Conservation (phyloP, 2,797 vertebrate genomes). For the Xenentodon cancila region DNA sequence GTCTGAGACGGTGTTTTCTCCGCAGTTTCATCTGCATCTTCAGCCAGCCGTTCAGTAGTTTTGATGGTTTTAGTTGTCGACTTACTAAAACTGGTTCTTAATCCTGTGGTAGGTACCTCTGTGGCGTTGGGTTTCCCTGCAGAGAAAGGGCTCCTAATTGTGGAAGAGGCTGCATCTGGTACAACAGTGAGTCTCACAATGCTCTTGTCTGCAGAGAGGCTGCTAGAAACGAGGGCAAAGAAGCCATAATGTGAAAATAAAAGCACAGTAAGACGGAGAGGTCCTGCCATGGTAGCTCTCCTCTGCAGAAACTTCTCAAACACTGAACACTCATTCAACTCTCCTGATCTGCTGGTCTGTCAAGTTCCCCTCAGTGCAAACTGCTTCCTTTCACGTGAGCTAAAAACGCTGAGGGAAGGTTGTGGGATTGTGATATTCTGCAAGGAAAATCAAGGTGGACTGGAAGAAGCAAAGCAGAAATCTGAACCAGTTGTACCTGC, state of each 20-base stretch:
- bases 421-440: no score
- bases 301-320: conserved; percentile 10
- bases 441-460: no score
- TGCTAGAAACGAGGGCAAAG: not conserved
- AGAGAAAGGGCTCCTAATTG: conserved; percentile 23
- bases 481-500: no score
- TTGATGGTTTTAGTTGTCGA: conserved; percentile 28
- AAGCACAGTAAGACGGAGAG: conserved; percentile 31
- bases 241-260: conserved; percentile 24
- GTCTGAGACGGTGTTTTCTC: conserved; percentile 19
- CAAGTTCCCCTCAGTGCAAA: not conserved
- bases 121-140: conserved; percentile 13
- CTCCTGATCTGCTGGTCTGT: conserved; percentile 23
- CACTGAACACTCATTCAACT: conserved; percentile 44
- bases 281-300: conserved; percentile 47
- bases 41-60: conserved; percentile 34
- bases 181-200: not conserved
- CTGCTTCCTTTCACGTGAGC: conserved; percentile 29
- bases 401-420: no score
- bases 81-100: conserved; percentile 19
- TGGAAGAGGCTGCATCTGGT: not conserved
- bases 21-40: conserved; percentile 30
- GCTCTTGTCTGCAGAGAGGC: not conserved
- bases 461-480: no score
- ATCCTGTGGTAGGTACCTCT: conserved; percentile 22